phyloP scores from a whole-genome alignment of 2,113 vertebrate species.

The Pteruthius melanotis region DNA sequence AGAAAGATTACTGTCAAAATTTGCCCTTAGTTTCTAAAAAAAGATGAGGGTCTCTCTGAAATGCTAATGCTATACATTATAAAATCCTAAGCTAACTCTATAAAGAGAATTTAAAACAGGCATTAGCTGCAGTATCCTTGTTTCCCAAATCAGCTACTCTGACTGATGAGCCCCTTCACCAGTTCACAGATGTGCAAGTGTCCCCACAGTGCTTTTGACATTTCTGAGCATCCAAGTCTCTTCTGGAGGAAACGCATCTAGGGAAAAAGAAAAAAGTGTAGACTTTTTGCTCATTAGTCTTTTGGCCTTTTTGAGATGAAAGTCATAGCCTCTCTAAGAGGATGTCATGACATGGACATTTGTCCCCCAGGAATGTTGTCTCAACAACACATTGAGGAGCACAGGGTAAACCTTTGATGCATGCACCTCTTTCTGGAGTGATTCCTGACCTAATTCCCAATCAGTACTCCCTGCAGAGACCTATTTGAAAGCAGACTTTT shows the following conservation, averaged over 20 bases:
- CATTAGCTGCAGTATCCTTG: background rate
- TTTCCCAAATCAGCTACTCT: background rate
- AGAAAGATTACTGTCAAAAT: constrained; percentile 7
- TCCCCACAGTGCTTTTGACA: background rate
- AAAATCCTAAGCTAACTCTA: background rate
- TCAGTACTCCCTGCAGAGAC: background rate
- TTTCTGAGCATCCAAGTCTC: background rate
- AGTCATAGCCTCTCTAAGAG: background rate
- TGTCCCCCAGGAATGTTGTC: background rate
- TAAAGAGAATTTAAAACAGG: background rate
- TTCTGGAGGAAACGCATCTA: background rate
- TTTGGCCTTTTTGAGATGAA: background rate
- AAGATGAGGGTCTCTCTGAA: constrained; percentile 1
- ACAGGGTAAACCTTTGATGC: background rate
- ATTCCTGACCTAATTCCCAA: background rate
- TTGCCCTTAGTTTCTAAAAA: background rate
- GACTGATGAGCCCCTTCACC: background rate
- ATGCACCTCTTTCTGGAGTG: fast-evolving
- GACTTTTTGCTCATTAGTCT: background rate
- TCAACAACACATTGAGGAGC: background rate
- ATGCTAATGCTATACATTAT: background rate
- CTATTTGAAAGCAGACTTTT: background rate
- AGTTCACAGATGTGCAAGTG: background rate
- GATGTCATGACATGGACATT: background rate
- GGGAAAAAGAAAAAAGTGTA: background rate